Conservation (phyloP, 2,888 invertebrate species). For the Carabus problematicus region DNA sequence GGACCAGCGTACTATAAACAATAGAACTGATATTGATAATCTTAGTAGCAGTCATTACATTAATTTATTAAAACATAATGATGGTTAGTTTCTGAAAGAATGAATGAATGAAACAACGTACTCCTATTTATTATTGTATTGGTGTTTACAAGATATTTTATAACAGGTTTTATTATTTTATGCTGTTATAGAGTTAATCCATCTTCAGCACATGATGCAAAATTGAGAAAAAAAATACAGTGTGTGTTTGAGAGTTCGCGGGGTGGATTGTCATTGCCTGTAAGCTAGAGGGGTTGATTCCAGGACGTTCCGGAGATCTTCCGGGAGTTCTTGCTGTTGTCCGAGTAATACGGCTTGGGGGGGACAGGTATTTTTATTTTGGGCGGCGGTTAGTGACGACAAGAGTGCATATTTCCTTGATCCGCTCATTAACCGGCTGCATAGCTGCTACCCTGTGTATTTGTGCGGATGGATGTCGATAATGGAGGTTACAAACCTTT, state of each 20-base stretch:
- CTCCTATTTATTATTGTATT: no score
- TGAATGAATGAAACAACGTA: background rate
- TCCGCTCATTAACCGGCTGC: constrained; percentile 1
- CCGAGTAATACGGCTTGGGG: constrained; percentile 19
- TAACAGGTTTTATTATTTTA: no score
- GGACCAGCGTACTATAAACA: no score
- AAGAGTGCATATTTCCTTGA: background rate
- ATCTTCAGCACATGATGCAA: no score
- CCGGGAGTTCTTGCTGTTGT: background rate
- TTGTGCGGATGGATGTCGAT: background rate
- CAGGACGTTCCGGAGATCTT: background rate
- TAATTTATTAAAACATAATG: background rate
- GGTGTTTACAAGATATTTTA: no score
- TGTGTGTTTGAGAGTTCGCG: no score
- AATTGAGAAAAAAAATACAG: no score
- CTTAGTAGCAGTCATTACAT: no score
- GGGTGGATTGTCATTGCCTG: no score
- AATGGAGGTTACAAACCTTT: background rate
- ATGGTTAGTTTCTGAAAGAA: background rate
- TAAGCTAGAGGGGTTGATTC: background rate
- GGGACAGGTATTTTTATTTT: constrained; percentile 44
- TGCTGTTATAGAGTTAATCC: no score
- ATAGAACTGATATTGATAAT: no score
- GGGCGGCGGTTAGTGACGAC: constrained; percentile 37
- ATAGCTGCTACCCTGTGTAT: constrained; percentile 8